Evolutionary conservation across 2,113 vertebrate genomes (phyloP).

Genomic region (Callithrix jacchus): DNA sequence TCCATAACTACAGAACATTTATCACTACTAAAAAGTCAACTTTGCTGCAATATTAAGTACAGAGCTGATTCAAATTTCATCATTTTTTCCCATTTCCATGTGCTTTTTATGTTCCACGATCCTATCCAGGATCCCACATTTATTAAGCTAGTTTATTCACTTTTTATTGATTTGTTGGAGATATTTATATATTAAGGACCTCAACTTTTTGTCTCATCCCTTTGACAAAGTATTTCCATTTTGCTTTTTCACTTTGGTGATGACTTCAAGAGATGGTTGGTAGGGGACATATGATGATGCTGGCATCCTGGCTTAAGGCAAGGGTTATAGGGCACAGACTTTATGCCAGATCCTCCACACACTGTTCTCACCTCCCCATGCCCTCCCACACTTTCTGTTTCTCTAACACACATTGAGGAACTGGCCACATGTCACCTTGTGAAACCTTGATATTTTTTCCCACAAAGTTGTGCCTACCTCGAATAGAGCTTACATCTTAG

Average conservation of each 20-base stretch:
- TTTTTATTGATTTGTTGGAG: not conserved
- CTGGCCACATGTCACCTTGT: fast-evolving
- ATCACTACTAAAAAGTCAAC: not conserved
- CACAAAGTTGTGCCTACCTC: fast-evolving
- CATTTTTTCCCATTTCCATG: not conserved
- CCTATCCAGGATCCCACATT: not conserved
- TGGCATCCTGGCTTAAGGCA: not conserved
- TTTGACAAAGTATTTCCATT: no score
- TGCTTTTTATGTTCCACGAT: not conserved
- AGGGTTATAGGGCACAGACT: not conserved
- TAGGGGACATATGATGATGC: no score
- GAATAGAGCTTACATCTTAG: not conserved
- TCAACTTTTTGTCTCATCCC: not conserved
- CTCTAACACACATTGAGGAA: not conserved
- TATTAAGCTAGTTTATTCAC: not conserved
- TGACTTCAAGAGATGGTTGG: no score
- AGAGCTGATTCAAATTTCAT: not conserved
- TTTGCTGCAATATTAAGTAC: not conserved
- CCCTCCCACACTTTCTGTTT: not conserved
- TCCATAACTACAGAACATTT: not conserved
- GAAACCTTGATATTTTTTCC: not conserved
- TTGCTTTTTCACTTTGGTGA: no score
- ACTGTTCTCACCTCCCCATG: not conserved
- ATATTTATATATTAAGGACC: constrained; percentile 4
- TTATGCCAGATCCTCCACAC: not conserved